phyloP scores from a whole-genome alignment of 2,797 vertebrate genomes.

The Sebastes matsubarae region DNA sequence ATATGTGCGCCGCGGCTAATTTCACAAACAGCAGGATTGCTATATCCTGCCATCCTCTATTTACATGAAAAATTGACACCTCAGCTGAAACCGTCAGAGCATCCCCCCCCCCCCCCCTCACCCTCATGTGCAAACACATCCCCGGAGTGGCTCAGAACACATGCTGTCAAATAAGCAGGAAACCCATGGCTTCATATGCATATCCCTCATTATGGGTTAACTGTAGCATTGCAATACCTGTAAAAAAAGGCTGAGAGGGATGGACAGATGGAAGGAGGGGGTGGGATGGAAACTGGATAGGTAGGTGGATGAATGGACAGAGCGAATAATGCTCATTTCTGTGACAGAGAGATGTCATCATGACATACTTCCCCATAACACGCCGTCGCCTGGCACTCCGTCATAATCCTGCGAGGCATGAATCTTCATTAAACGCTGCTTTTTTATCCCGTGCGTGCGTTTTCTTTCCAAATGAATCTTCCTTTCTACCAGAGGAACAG shows the following conservation, averaged over 20 bases:
- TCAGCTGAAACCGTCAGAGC: constrained; percentile 45
- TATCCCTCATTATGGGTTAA: constrained; percentile 50
- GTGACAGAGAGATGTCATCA: constrained; percentile 53
- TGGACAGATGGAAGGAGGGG: constrained; percentile 30
- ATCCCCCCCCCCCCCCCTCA: background rate
- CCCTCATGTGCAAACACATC: constrained; percentile 34
- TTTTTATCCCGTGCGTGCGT: constrained; percentile 18
- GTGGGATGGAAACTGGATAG: background rate
- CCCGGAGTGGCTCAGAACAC: constrained; percentile 36
- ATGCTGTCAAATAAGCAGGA: constrained; percentile 54
- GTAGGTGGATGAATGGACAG: constrained; percentile 30
- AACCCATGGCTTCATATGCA: constrained; percentile 40
- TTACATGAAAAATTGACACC: constrained; percentile 75
- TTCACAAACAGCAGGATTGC: constrained; percentile 62
- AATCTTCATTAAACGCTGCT: constrained; percentile 60
- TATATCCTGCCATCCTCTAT: constrained; percentile 55
- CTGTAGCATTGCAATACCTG: constrained; percentile 27
- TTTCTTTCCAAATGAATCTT: constrained; percentile 22
- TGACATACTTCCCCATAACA: constrained; percentile 48
- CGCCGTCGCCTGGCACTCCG: constrained; percentile 7
- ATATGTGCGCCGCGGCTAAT: constrained; percentile 41
- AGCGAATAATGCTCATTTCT: constrained; percentile 33
- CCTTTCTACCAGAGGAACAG: constrained; percentile 49
- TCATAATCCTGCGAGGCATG: constrained; percentile 46
- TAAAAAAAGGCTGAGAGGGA: constrained; percentile 19